These are phyloP conservation scores for Pelusios castaneus DNA, from an alignment of 2,113 vertebrate species.

Conservation along the genomic window DNA sequence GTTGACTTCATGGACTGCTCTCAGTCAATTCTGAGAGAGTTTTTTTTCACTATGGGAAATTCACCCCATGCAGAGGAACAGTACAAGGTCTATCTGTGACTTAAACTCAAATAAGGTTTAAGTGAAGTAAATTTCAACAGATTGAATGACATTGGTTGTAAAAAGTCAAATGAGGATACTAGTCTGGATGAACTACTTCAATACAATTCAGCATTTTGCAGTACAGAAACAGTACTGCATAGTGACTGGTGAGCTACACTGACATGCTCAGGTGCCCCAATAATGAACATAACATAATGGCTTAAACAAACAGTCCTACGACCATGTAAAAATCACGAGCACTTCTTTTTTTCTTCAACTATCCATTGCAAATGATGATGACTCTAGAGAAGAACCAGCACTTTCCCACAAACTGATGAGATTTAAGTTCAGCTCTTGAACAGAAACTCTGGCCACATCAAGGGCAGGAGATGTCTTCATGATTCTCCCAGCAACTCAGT, in stretches of 20 bases:
- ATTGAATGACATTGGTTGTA: background rate
- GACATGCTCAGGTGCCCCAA: background rate
- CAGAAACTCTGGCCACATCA: too few relatives aligned
- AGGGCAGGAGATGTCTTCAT: too few relatives aligned
- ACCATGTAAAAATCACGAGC: background rate
- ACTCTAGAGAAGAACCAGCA: too few relatives aligned
- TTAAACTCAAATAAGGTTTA: background rate
- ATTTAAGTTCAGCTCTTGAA: too few relatives aligned
- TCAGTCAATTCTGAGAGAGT: background rate
- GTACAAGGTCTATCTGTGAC: background rate
- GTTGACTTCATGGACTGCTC: background rate
- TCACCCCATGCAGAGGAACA: background rate
- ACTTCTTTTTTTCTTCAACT: background rate
- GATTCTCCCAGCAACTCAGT: too few relatives aligned
- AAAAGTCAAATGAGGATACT: background rate
- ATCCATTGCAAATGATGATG: too few relatives aligned
- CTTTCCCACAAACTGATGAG: too few relatives aligned
- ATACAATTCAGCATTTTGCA: background rate
- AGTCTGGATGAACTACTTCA: background rate
- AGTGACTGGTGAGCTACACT: background rate
- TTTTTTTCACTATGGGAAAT: background rate
- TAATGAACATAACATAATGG: background rate
- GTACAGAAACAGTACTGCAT: background rate
- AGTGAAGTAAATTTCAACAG: background rate
- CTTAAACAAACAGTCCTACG: background rate